A percentile compares a stretch with the other conserved stretches of the same genome.
Conservation (phyloP, 1,140 invertebrate species). For the Andricus grossulariae region DNA sequence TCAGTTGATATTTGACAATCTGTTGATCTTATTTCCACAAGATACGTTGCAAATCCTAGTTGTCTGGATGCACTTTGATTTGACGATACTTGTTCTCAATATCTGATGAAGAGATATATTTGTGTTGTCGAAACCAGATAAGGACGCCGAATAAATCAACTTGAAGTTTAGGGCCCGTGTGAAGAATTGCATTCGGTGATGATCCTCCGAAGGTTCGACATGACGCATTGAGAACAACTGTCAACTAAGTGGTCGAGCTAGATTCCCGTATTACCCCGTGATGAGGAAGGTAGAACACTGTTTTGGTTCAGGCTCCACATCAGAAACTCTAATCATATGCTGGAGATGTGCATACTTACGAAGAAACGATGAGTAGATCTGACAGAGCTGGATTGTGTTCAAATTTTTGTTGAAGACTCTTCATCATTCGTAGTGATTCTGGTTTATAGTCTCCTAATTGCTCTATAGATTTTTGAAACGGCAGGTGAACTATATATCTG, state of each 20-base stretch:
- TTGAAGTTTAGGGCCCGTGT: slow-evolving; percentile 10
- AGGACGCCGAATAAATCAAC: background rate
- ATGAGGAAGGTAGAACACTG: slow-evolving; percentile 6
- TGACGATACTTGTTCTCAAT: background rate
- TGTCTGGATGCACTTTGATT: no score
- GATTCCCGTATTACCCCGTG: background rate
- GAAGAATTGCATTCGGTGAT: background rate
- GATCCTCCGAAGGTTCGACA: background rate
- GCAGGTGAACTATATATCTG: no score
- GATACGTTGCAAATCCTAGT: background rate
- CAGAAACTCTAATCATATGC: no score
- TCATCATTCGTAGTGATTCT: no score
- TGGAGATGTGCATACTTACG: no score
- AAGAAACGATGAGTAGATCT: no score
- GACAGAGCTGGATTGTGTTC: no score
- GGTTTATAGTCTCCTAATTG: no score
- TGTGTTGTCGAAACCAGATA: background rate
- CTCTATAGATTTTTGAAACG: accelerated
- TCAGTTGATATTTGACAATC: background rate
- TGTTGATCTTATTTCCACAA: background rate
- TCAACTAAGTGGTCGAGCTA: background rate
- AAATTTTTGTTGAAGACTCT: no score
- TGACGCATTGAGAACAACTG: slow-evolving; percentile 24
- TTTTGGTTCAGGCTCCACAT: no score
- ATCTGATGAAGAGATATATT: background rate